Percentiles rank a stretch among this genome's conserved stretches.
Evolutionary conservation across 1,140 invertebrate genomes (phyloP).

Genomic region (Papilio xuthus): DNA sequence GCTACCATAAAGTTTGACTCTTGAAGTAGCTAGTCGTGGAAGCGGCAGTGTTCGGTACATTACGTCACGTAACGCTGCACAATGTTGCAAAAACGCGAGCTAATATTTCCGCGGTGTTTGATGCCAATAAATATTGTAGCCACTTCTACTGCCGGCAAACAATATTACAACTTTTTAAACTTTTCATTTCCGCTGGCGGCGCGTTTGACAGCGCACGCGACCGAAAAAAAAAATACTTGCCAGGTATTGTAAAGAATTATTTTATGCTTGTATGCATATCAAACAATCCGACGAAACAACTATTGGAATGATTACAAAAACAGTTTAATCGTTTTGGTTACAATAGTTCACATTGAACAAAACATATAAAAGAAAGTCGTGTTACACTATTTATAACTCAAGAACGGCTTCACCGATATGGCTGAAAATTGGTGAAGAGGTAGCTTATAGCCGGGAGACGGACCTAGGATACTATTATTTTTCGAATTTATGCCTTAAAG

Average conservation of each 20-base stretch:
- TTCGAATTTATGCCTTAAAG: no score
- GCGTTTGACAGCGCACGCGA: neutral
- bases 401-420: no score
- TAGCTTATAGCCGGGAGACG: no score
- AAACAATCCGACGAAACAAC: neutral
- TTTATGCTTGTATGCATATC: no score
- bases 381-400: no score
- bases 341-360: no score
- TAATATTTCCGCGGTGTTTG: neutral
- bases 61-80: slow-evolving; percentile 1
- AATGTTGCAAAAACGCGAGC: slow-evolving; percentile 9
- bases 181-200: slow-evolving; percentile 8
- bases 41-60: neutral
- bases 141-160: slow-evolving; percentile 8
- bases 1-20: neutral
- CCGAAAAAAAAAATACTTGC: neutral
- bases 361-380: no score
- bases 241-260: neutral
- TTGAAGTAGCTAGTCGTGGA: neutral
- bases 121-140: neutral
- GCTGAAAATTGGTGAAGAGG: no score
- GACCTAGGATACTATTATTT: no score
- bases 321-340: no score
- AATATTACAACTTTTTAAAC: neutral
- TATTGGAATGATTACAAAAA: neutral